Percentiles rank a stretch among this genome's conserved stretches.
These are phyloP conservation scores for Drosophila takahashii DNA, from an alignment of 1,140 invertebrate species.

Conservation along the genomic window DNA sequence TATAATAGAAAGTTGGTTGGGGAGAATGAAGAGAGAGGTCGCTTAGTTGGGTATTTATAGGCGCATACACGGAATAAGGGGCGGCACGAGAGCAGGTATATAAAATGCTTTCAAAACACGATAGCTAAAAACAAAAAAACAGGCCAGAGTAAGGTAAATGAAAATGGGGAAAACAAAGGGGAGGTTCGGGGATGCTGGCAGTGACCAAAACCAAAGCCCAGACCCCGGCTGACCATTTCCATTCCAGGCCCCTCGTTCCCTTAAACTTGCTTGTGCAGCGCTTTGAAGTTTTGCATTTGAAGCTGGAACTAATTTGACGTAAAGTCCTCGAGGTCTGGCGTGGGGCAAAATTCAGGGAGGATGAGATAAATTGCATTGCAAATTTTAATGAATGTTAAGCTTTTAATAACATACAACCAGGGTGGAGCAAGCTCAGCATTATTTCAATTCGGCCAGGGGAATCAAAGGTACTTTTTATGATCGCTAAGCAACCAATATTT, in stretches of 20 bases:
- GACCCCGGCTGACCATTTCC: conserved; percentile 15
- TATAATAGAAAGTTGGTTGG: conserved; percentile 7
- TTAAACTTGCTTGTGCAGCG: conserved; percentile 1
- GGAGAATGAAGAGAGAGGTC: conserved; percentile 4
- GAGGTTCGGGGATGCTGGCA: conserved; percentile 2
- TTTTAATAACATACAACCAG: conserved; percentile 5
- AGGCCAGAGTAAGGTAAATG: conserved; percentile 23
- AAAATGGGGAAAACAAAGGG: conserved; percentile 1
- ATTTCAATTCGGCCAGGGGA: not conserved
- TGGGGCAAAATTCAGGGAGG: not conserved
- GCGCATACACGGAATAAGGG: conserved; percentile 17
- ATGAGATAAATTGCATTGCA: conserved; percentile 11
- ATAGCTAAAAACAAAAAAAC: conserved; percentile 45
- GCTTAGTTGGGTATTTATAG: conserved; percentile 44
- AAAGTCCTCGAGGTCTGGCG: conserved; percentile 22
- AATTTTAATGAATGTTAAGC: conserved; percentile 36
- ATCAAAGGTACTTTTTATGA: too few species aligned
- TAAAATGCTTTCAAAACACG: conserved; percentile 48
- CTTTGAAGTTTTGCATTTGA: conserved; percentile 50
- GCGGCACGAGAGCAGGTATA: conserved; percentile 8
- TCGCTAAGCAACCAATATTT: too few species aligned
- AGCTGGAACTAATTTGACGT: conserved; percentile 45
- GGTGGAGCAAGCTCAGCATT: not conserved
- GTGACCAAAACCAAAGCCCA: conserved; percentile 13
- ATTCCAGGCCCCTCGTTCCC: conserved; percentile 1